A percentile compares a stretch with the other conserved stretches of the same genome.
Conservation (phyloP, 2,113 vertebrate genomes). For the Bos javanicus region DNA sequence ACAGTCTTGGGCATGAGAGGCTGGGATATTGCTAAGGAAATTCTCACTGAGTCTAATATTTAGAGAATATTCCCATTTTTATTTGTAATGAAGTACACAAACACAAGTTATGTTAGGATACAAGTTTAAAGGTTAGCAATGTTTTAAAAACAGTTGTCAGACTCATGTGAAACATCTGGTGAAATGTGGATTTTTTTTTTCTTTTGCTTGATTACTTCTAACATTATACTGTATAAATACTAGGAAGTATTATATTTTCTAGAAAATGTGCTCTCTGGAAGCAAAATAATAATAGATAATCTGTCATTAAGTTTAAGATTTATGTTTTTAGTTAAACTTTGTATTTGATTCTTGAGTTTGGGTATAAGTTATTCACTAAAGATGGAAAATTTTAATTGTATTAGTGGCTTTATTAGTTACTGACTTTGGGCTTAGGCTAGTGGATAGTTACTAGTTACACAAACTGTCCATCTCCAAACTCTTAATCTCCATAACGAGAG, state of each 20-base stretch:
- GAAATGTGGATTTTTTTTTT: conserved; percentile 22
- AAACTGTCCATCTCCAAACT: background rate
- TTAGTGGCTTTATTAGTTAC: background rate
- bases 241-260: conserved; percentile 40
- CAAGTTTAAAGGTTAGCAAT: conserved; percentile 81
- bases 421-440: background rate
- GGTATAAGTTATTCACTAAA: background rate
- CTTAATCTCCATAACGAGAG: background rate
- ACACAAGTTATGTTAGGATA: conserved; percentile 80
- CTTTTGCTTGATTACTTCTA: conserved; percentile 40
- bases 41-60: conserved; percentile 80
- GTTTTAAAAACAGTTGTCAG: conserved; percentile 87
- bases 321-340: background rate
- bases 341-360: background rate
- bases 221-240: conserved; percentile 36
- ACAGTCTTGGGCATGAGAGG: conserved; percentile 56
- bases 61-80: conserved; percentile 80
- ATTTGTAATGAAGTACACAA: conserved; percentile 82
- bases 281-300: conserved; percentile 24
- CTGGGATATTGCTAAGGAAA: conserved; percentile 78
- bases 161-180: conserved; percentile 84
- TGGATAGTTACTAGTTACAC: background rate
- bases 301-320: conserved; percentile 24
- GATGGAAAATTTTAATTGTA: background rate
- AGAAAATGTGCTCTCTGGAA: conserved; percentile 57